A percentile compares a stretch with the other conserved stretches of the same genome.
Conservation (phyloP, 2,113 vertebrate species). For the Gobius niger region DNA sequence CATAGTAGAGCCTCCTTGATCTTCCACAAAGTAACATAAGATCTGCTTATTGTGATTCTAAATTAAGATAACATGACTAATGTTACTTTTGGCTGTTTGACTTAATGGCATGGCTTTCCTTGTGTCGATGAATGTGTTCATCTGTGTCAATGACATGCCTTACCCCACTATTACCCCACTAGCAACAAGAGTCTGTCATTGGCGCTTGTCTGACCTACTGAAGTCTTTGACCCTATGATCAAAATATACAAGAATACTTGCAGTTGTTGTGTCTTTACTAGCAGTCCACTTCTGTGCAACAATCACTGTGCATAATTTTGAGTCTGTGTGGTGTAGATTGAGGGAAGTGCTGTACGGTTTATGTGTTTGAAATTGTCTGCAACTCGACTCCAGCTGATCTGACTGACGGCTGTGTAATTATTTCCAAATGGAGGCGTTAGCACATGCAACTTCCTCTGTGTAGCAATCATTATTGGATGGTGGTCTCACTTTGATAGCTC, state of each 20-base stretch:
- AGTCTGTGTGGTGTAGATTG: neutral
- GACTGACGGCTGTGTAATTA: constrained; percentile 50
- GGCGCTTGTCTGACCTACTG: constrained; percentile 31
- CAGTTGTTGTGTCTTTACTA: constrained; percentile 33
- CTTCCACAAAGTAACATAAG: too few species aligned
- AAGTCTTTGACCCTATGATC: constrained; percentile 46
- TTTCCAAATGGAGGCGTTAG: constrained; percentile 52
- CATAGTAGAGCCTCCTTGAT: too few species aligned
- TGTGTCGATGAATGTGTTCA: constrained; percentile 36
- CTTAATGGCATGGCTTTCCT: constrained; percentile 58
- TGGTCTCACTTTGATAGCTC: constrained; percentile 37
- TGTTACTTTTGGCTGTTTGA: constrained; percentile 29
- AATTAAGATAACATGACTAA: neutral
- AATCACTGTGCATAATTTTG: neutral
- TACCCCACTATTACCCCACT: constrained; percentile 56
- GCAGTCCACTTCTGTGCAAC: constrained; percentile 19
- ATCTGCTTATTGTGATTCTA: too few species aligned
- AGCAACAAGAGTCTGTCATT: constrained; percentile 44
- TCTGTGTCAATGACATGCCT: constrained; percentile 26
- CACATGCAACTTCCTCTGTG: constrained; percentile 36
- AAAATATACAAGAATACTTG: constrained; percentile 53
- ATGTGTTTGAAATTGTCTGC: constrained; percentile 13
- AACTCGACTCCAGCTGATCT: constrained; percentile 49
- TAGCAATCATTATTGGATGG: constrained; percentile 25
- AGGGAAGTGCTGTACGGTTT: constrained; percentile 18